Percentiles rank a stretch among this genome's conserved stretches.
These are phyloP conservation scores for Cybosia mesomella DNA, from an alignment of 2,888 invertebrate species.

Conservation along the genomic window DNA sequence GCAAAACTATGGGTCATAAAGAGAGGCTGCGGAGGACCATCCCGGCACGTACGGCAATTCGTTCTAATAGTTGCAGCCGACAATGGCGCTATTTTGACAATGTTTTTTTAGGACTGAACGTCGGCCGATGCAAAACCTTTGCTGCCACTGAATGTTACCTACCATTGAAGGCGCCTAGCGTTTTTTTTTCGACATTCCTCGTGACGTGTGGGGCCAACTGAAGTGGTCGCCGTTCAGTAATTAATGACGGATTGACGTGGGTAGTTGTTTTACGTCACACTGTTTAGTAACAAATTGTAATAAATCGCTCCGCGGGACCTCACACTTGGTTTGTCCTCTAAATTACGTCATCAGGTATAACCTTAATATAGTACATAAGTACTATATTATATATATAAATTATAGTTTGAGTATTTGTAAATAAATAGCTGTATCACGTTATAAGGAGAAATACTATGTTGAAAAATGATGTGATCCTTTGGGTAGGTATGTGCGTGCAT, in stretches of 20 bases:
- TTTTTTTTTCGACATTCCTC: slow-evolving; percentile 53
- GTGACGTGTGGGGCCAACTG: slow-evolving; percentile 77
- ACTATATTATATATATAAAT: background rate
- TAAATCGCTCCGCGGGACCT: slow-evolving; percentile 77
- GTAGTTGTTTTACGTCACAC: slow-evolving; percentile 77
- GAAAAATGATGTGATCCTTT: background rate
- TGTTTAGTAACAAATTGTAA: slow-evolving; percentile 84
- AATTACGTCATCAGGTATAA: slow-evolving; percentile 69
- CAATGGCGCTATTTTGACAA: slow-evolving; percentile 72
- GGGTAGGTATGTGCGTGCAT: background rate
- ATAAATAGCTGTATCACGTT: background rate
- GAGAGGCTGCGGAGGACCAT: slow-evolving; percentile 66
- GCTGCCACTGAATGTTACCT: slow-evolving; percentile 56
- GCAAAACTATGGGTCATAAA: slow-evolving; percentile 77
- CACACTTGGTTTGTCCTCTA: slow-evolving; percentile 77
- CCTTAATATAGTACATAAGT: slow-evolving; percentile 9
- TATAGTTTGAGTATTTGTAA: slow-evolving; percentile 5
- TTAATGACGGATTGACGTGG: slow-evolving; percentile 80
- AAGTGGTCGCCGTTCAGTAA: slow-evolving; percentile 77
- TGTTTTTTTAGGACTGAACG: slow-evolving; percentile 80
- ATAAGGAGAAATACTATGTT: background rate
- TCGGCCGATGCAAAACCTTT: slow-evolving; percentile 73
- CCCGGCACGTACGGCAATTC: slow-evolving; percentile 80
- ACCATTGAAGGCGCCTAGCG: slow-evolving; percentile 66
- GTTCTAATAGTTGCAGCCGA: slow-evolving; percentile 80